phyloP scores from a whole-genome alignment of 2,888 invertebrate species.

The Torymus aiolomorphi region DNA sequence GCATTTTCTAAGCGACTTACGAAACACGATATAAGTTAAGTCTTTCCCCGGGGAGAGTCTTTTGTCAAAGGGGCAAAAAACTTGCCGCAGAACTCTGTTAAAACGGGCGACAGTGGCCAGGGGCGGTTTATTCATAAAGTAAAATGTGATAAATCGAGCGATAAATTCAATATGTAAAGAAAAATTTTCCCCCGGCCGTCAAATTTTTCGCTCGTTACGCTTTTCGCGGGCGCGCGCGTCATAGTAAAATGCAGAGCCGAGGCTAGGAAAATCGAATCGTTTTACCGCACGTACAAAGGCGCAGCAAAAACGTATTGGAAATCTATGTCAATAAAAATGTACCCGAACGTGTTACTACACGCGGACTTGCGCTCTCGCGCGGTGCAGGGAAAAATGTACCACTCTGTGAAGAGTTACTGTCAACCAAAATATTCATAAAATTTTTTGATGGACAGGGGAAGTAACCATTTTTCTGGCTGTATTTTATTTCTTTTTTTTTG shows the following conservation, averaged over 20 bases:
- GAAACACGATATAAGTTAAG: not conserved
- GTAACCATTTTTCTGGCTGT: not conserved
- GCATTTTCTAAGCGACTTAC: not conserved
- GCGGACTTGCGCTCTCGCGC: no score
- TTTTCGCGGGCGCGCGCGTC: not conserved
- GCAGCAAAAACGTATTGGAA: slow-evolving; percentile 27
- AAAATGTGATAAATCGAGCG: no score
- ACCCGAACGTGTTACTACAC: slow-evolving; percentile 10
- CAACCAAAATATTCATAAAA: slow-evolving; percentile 34
- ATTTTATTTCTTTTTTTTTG: not conserved
- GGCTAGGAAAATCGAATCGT: slow-evolving; percentile 38
- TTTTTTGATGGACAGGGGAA: slow-evolving; percentile 36
- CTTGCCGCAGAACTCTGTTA: no score
- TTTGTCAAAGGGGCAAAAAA: no score
- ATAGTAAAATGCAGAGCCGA: no score
- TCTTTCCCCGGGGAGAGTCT: no score
- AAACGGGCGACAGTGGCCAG: no score
- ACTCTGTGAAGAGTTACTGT: slow-evolving; percentile 9
- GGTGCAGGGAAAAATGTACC: slow-evolving; percentile 16
- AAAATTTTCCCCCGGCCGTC: not conserved
- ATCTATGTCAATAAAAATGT: slow-evolving; percentile 49
- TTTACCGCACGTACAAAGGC: slow-evolving; percentile 32
- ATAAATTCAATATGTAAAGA: slow-evolving; percentile 4
- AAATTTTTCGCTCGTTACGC: slow-evolving; percentile 1
- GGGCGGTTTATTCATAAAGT: no score